Conservation (phyloP, 2,888 invertebrate species). For the Nomada ruficornis region DNA sequence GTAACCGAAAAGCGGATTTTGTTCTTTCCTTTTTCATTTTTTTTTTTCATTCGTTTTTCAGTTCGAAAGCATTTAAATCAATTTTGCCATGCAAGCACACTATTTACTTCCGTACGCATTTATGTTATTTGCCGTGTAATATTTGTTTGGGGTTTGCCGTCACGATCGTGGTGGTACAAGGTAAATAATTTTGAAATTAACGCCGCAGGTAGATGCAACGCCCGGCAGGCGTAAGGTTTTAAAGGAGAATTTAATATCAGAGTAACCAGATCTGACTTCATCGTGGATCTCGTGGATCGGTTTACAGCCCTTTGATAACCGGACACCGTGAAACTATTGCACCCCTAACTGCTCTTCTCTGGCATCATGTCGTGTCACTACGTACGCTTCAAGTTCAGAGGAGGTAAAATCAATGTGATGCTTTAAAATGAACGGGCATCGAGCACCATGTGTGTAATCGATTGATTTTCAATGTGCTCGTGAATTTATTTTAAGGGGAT, state of each 20-base stretch:
- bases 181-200: constrained; percentile 34
- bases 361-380: constrained; percentile 32
- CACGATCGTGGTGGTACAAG: neutral
- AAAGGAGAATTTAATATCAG: constrained; percentile 80
- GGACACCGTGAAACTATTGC: constrained; percentile 76
- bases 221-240: constrained; percentile 63
- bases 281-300: constrained; percentile 72
- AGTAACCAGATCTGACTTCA: constrained; percentile 77
- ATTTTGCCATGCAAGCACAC: no score
- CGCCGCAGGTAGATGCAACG: constrained; percentile 24
- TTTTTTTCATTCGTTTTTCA: neutral
- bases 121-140: neutral
- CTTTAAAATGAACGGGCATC: constrained; percentile 16
- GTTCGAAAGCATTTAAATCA: no score
- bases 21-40: neutral
- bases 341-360: constrained; percentile 56
- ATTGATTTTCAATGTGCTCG: neutral
- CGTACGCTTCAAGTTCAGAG: constrained; percentile 37
- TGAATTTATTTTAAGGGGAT: neutral
- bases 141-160: neutral
- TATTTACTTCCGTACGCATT: neutral
- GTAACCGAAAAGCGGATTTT: neutral
- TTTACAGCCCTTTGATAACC: constrained; percentile 79
- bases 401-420: constrained; percentile 51
- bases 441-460: neutral